A percentile compares a stretch with the other conserved stretches of the same genome.
phyloP scores from a whole-genome alignment of 2,113 vertebrate species.

The Rhabdornis inornatus region DNA sequence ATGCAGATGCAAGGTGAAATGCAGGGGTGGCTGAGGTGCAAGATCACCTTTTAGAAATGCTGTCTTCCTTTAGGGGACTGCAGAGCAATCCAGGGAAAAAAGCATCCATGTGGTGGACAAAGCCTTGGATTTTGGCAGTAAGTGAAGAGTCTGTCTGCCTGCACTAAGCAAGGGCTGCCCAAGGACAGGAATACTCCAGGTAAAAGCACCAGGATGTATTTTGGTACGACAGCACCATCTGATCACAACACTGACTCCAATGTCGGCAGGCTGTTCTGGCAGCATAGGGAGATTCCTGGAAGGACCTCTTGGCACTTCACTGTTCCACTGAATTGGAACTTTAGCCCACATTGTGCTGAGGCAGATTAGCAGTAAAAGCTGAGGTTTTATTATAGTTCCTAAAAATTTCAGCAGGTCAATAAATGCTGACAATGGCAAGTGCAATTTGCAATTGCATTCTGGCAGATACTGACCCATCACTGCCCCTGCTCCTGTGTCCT shows the following conservation, averaged over 20 bases:
- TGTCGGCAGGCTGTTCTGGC: neutral
- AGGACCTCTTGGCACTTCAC: neutral
- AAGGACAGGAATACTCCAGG: conserved; percentile 4
- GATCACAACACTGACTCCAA: neutral
- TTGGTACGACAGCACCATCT: neutral
- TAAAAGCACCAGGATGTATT: neutral
- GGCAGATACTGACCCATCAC: neutral
- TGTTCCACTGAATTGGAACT: neutral
- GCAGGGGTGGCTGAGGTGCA: neutral
- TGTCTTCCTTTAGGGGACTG: neutral
- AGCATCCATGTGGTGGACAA: neutral
- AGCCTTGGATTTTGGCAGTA: neutral
- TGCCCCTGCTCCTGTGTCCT: neutral
- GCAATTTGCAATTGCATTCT: neutral
- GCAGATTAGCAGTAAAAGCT: neutral
- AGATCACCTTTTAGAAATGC: neutral
- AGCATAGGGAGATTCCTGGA: neutral
- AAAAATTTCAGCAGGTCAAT: neutral
- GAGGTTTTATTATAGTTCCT: neutral
- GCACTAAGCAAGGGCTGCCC: conserved; percentile 9
- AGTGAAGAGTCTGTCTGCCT: neutral
- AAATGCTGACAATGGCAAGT: conserved; percentile 4
- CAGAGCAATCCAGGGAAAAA: neutral
- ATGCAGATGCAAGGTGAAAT: neutral
- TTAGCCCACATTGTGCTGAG: neutral